Evolutionary conservation across 2,888 invertebrate species (phyloP), one percentile per base, ranked within the genome.

Genomic region (Nomada ferruginata): DNA sequence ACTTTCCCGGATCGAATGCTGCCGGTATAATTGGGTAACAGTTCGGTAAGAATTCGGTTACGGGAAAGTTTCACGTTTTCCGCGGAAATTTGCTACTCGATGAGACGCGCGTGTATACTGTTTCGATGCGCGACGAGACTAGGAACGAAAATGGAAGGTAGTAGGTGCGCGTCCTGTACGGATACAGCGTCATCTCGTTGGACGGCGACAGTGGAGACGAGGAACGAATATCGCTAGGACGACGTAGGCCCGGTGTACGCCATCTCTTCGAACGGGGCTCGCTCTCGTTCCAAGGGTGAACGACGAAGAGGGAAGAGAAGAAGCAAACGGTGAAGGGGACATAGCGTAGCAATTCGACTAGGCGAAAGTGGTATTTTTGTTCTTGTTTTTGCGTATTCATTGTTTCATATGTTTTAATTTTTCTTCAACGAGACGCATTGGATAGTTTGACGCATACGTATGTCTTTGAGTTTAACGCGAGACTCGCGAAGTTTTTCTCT

Each of bases 371-470:
- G 71, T 79, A 84, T 85, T 88, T 89, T 88, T 86, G 85, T 89
- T 90, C 84, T 80, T 85, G 83, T 85, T 89, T 57, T 85, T 85
- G 71, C 81, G 78, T 85, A 86, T 87, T 86, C 76, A 74, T 89
- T 83, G 88, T 89, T 89, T 82, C 76, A 84, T 86, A 82, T 59
- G 81, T 90, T 89, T 86, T 82, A 20, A 80, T 82, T 88, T 88
- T 80, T 86, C 79, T 80, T 76, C 79, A 69, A 66, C 66, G 71
- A 76, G 65, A 74, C 81, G 76, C 71, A 83, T 85, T 73, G 76
- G 76, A 86, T 78, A 81, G 87, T 87, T 86, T 69, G 71, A 79
- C 75, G 65, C 36, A 26, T 70, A 79, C 20, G 64, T 57, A 65
- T 57, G 60, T 72, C 83, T 88, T 87, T 85, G 70, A 86, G 87